Evolutionary conservation across 2,888 invertebrate species (phyloP).

Genomic region (Drosophila affinis): DNA sequence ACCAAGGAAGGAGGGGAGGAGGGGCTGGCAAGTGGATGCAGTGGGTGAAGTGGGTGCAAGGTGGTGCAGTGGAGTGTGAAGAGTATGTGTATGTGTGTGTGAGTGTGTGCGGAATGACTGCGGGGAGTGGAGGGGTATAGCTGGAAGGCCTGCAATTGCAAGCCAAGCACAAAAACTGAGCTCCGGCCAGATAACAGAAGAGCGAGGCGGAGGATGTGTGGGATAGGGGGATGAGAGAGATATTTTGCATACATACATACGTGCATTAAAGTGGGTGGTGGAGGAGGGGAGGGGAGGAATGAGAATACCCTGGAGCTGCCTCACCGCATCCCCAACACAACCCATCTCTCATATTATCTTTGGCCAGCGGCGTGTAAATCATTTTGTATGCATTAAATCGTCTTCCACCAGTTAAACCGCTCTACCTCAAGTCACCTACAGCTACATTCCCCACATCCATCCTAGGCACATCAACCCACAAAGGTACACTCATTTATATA

Average conservation of each 20-base stretch:
- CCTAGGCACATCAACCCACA: constrained; percentile 3
- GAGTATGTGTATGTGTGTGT: constrained; percentile 3
- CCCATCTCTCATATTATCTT: constrained; percentile 63
- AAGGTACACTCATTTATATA: constrained; percentile 18
- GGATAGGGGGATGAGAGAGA: not conserved
- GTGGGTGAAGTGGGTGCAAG: not conserved
- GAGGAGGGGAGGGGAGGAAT: too few relatives aligned
- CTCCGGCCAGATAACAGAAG: constrained; percentile 16
- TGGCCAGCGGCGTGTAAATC: constrained; percentile 76
- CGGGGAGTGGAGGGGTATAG: not conserved
- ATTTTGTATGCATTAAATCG: constrained; percentile 81
- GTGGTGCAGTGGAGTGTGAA: constrained; percentile 14
- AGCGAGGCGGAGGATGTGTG: not conserved
- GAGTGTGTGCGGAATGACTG: not conserved
- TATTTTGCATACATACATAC: not conserved
- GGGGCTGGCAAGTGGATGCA: not conserved
- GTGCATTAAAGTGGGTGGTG: constrained; percentile 18
- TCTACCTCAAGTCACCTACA: not conserved
- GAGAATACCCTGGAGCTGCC: constrained; percentile 5
- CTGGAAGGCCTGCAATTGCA: constrained; percentile 45
- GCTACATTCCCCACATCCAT: not conserved
- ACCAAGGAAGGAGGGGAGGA: constrained; percentile 19
- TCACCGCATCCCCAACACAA: not conserved
- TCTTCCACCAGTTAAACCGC: constrained; percentile 51
- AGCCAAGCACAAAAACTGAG: constrained; percentile 53